Evolutionary conservation across 2,113 vertebrate species (phyloP).

Genomic region (Psittacus erithacus): DNA sequence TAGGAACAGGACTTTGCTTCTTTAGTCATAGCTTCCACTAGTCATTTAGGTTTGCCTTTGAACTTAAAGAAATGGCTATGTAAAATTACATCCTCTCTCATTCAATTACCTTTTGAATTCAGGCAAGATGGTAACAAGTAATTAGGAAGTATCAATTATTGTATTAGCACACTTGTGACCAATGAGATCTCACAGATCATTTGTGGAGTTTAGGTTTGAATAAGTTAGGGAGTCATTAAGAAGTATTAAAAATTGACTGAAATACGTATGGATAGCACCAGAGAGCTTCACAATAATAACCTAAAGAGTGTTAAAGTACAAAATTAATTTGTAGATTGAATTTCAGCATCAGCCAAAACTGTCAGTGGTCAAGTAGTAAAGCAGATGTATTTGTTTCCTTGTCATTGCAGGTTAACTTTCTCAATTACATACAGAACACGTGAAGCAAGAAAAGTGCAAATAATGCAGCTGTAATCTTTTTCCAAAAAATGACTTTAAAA

Average conservation of each 20-base stretch:
- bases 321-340: conserved; percentile 20
- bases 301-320: neutral
- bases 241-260: neutral
- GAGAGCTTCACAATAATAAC: neutral
- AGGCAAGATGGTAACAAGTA: neutral
- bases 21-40: neutral
- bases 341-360: neutral
- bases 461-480: neutral
- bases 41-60: neutral
- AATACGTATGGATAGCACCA: neutral
- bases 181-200: neutral
- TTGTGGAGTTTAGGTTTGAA: neutral
- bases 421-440: neutral
- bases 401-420: neutral
- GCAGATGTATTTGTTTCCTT: neutral
- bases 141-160: neutral
- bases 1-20: neutral
- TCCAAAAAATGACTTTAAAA: neutral
- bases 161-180: neutral
- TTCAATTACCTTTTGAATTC: neutral
- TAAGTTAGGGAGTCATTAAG: neutral
- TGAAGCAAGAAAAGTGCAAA: neutral
- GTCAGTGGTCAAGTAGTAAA: neutral
- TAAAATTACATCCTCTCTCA: neutral
- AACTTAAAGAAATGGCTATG: neutral